Conservation (phyloP, 2,113 vertebrate species). For the Nerophis ophidion region DNA sequence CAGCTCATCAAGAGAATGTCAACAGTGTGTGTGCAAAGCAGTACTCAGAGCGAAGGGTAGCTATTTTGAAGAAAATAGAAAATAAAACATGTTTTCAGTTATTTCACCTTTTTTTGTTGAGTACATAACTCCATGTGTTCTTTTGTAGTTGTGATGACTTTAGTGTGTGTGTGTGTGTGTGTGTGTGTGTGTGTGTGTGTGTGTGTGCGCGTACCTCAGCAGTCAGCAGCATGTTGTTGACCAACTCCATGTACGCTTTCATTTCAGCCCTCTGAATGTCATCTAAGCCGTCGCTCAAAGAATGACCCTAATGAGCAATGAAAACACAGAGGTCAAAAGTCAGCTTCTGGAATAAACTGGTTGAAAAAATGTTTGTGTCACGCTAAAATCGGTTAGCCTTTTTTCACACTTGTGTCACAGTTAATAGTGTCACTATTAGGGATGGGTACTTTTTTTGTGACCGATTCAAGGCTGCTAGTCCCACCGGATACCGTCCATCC, state of each 20-base stretch:
- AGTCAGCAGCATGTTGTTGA: constrained; percentile 93
- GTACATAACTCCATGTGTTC: too few species aligned
- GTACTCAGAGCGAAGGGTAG: too few species aligned
- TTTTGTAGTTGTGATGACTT: too few species aligned
- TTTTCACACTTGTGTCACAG: neutral
- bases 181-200: constrained; percentile 1
- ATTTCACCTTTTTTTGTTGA: too few species aligned
- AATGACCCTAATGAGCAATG: constrained; percentile 77
- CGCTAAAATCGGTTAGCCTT: neutral
- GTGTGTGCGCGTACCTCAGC: constrained; percentile 79
- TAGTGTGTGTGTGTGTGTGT: neutral
- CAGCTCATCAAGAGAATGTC: too few species aligned
- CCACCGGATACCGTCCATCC: too few species aligned
- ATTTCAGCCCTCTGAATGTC: constrained; percentile 95
- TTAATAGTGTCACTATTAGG: too few species aligned
- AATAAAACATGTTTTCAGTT: too few species aligned
- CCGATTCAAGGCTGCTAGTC: too few species aligned
- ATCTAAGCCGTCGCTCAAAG: constrained; percentile 88
- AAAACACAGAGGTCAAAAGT: neutral
- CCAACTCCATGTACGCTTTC: constrained; percentile 92
- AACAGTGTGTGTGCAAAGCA: too few species aligned
- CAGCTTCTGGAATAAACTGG: neutral
- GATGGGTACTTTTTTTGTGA: neutral
- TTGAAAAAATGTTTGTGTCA: neutral
- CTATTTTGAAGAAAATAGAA: too few species aligned